Conservation (phyloP, 2,113 vertebrate species). For the Lichenostomus cassidix region DNA sequence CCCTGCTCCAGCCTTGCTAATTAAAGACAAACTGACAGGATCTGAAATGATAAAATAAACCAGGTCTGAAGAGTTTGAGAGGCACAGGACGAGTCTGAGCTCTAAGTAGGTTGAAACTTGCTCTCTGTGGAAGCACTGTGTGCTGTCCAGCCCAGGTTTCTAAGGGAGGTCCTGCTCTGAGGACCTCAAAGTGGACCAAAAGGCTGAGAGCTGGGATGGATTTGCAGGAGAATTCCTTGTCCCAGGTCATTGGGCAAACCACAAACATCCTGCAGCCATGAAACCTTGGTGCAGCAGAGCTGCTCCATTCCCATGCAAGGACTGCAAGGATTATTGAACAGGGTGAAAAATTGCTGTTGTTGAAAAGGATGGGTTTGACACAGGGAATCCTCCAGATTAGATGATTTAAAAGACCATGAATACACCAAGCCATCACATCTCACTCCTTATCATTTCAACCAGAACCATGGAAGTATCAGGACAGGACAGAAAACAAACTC, state of each 20-base stretch:
- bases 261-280: neutral
- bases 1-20: slow-evolving; percentile 58
- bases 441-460: neutral
- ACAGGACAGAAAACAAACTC: neutral
- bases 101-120: slow-evolving; percentile 43
- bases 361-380: neutral
- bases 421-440: fast-evolving
- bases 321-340: no score
- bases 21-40: slow-evolving; percentile 51
- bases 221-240: neutral
- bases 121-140: fast-evolving
- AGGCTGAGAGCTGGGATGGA: neutral
- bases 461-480: neutral
- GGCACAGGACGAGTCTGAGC: neutral
- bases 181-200: no score
- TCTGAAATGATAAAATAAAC: slow-evolving; percentile 30
- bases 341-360: neutral
- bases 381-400: neutral
- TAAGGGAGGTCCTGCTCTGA: neutral
- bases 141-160: neutral
- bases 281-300: neutral
- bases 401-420: neutral
- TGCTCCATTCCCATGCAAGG: neutral
- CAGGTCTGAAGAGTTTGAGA: slow-evolving; percentile 40
- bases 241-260: neutral